A percentile compares a stretch with the other conserved stretches of the same genome.
Conservation (phyloP, 2,797 vertebrate genomes). For the Naso thynnoides region DNA sequence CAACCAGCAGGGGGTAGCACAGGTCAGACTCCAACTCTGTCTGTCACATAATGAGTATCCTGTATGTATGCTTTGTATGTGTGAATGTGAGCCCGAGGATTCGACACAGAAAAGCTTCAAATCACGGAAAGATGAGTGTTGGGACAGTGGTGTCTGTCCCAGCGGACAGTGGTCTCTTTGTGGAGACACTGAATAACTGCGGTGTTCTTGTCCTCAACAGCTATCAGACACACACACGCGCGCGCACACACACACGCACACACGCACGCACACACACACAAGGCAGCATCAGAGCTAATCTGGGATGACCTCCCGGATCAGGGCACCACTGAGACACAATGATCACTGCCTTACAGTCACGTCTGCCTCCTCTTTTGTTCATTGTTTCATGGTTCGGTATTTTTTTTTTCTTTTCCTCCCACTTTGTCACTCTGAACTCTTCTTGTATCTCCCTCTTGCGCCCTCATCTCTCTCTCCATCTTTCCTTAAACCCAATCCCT, state of each 20-base stretch:
- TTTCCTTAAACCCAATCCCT: background rate
- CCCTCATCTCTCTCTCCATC: background rate
- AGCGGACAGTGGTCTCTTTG: constrained; percentile 66
- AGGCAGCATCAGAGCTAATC: constrained; percentile 16
- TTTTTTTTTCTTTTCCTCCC: background rate
- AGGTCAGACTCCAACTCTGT: constrained; percentile 44
- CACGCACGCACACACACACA: constrained; percentile 21
- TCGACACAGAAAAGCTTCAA: constrained; percentile 35
- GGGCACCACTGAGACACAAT: constrained; percentile 49
- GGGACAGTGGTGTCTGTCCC: constrained; percentile 37
- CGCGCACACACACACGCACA: constrained; percentile 8
- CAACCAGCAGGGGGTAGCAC: constrained; percentile 75
- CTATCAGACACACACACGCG: constrained; percentile 5
- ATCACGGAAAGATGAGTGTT: constrained; percentile 45
- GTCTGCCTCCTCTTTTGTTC: constrained; percentile 50
- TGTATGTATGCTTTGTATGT: constrained; percentile 1
- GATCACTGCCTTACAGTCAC: constrained; percentile 43
- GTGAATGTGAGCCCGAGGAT: constrained; percentile 4
- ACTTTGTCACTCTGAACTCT: constrained; percentile 26
- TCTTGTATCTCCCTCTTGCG: constrained; percentile 13
- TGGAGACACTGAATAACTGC: constrained; percentile 58
- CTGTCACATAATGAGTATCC: background rate
- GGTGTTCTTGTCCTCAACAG: constrained; percentile 38
- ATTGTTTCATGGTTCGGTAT: constrained; percentile 42
- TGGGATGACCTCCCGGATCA: constrained; percentile 53